Base-by-base conservation (phyloP, 1,140 invertebrate genomes). In the Amphibalanus amphitrite region DNA sequence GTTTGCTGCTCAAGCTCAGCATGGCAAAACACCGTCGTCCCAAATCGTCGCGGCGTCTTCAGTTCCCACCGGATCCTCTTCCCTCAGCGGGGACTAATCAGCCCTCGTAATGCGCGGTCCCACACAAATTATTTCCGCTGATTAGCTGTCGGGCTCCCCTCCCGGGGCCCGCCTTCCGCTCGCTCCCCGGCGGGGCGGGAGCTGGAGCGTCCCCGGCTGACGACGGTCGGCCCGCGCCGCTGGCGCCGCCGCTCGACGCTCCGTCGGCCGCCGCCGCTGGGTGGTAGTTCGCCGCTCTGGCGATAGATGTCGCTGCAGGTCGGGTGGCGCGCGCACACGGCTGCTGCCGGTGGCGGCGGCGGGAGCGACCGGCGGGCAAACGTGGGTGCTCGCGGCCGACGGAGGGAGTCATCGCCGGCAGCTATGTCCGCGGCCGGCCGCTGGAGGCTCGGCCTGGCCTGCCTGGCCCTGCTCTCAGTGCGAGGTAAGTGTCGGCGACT, bases 101-200 rank as follows among this genome's bases (percentile, higher is more conserved):
- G 17, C 47, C 47, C 47, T 59, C 47, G 20, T 59, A 59, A 59
- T 59, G 47, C 47, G 13, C 47, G 47, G 47, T 59, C 47, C 47
- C 47, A 59, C 47, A 59, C 47, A 59, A 59, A 59, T 59, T 59
- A 59, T 59, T 59, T 59, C 47, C 47, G 47, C 47, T 59, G 47
- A 59, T 59, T 59, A 59, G 47, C 47, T 59, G 47, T 59, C 47
- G 6, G 47, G 47, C 47, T 59, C 47, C 47, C 47, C 47, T 59
- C 47, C 13, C 47, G 10, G 47, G 47, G 47, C 1, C 47, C 4
- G 47, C 47, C 20, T 59, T 59, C 47, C 47, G 47, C 47, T 59
- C 47, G 10, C 47, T n/a, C n/a, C n/a, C n/a, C n/a, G n/a, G n/a
- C 47, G 47, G 47, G 47, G 47, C 20, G 6, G 47, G 47, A 1